A percentile compares a stretch with the other conserved stretches of the same genome.
These are phyloP conservation scores for Drosophila fungiperda DNA, from an alignment of 2,888 invertebrate species.

Conservation along the genomic window DNA sequence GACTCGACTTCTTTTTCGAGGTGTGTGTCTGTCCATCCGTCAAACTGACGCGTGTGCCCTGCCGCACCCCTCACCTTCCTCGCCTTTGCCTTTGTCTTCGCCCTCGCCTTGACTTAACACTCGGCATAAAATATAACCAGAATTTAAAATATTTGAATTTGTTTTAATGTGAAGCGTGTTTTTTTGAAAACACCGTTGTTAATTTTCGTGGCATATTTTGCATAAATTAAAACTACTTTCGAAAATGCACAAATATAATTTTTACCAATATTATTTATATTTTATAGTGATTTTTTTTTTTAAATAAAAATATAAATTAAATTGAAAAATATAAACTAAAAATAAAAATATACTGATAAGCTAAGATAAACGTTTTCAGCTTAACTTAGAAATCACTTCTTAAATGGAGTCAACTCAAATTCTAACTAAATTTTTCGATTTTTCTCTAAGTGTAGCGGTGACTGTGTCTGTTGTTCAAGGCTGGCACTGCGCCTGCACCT, in stretches of 20 bases:
- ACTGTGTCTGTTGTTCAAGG: constrained; percentile 28
- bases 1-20: constrained; percentile 10
- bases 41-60: constrained; percentile 34
- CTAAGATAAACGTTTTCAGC: not conserved
- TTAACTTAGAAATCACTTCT: not conserved
- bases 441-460: constrained; percentile 3
- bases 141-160: not conserved
- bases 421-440: not conserved
- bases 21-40: constrained; percentile 23
- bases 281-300: not conserved
- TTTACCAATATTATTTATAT: not conserved
- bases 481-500: constrained; percentile 15
- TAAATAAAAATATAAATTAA: too few species aligned
- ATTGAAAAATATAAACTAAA: not conserved
- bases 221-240: not conserved
- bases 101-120: not conserved
- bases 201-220: not conserved
- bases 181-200: not conserved
- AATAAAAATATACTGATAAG: not conserved
- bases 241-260: not conserved
- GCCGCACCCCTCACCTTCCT: constrained; percentile 15
- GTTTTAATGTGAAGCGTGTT: not conserved
- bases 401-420: not conserved
- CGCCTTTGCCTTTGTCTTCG: constrained; percentile 11
- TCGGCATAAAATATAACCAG: not conserved